Evolutionary conservation across 2,113 vertebrate genomes (phyloP).

Genomic region (Mustelus asterias): DNA sequence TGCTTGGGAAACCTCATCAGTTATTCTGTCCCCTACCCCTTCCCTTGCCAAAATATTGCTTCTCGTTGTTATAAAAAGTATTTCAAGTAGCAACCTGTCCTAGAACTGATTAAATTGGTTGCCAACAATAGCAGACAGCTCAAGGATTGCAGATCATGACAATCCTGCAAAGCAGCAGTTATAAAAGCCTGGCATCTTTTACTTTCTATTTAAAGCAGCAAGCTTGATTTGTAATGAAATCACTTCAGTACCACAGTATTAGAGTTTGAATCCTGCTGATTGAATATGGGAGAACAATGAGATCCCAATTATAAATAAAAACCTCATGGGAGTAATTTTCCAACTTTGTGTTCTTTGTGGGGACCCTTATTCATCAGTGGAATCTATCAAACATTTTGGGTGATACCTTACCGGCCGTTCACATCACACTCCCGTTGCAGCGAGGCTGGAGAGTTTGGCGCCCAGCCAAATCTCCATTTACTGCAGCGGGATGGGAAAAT

Average conservation of each 20-base stretch:
- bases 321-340: neutral
- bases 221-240: neutral
- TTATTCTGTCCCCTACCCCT: neutral
- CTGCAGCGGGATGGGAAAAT: no score
- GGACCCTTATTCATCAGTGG: neutral
- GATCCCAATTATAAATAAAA: neutral
- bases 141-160: neutral
- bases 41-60: neutral
- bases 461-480: no score
- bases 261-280: neutral
- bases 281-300: neutral
- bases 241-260: neutral
- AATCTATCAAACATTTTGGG: neutral
- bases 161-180: neutral
- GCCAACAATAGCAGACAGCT: neutral
- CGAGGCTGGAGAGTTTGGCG: no score
- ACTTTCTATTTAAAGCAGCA: slow-evolving; percentile 1
- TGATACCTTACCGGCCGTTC: no score
- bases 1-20: neutral
- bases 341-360: neutral
- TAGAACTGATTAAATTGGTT: neutral
- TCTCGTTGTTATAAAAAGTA: neutral
- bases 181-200: neutral
- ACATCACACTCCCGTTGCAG: no score
- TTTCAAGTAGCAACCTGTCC: neutral